Percentiles rank a stretch among this genome's conserved stretches.
These are phyloP conservation scores for Lamellibrachia columna DNA, from an alignment of 2,888 invertebrate genomes.

Conservation along the genomic window DNA sequence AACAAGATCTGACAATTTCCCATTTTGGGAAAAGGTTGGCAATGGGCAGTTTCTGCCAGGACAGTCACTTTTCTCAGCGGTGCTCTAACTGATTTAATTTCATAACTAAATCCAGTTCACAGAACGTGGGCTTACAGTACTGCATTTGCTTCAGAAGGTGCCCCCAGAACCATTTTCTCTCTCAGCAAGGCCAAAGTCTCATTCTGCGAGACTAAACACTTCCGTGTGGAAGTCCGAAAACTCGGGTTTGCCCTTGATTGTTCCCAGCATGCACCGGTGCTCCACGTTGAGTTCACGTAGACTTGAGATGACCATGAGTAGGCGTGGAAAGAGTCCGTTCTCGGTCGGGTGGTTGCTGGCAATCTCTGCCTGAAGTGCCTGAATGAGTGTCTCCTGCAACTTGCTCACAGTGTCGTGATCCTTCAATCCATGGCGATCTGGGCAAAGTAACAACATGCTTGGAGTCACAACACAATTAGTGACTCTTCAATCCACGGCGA, in stretches of 20 bases:
- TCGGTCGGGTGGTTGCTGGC: conserved; percentile 51
- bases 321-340: conserved; percentile 56
- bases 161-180: not conserved
- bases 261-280: conserved; percentile 58
- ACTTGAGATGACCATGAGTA: conserved; percentile 64
- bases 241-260: conserved; percentile 30
- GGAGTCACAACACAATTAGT: not conserved
- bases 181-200: not conserved
- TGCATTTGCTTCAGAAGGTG: not conserved
- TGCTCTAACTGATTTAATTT: not conserved
- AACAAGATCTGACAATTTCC: not conserved
- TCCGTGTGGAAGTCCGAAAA: conserved; percentile 27
- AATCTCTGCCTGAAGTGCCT: conserved; percentile 60
- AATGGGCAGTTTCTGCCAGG: not conserved
- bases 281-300: conserved; percentile 64
- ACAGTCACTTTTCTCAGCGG: not conserved
- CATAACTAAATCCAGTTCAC: not conserved
- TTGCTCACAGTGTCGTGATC: conserved; percentile 61
- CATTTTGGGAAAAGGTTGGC: not conserved
- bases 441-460: conserved; percentile 25
- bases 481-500: not conserved
- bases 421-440: conserved; percentile 62
- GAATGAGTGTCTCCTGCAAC: conserved; percentile 61
- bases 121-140: not conserved
- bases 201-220: conserved; percentile 26